Percentiles rank a stretch among this genome's conserved stretches.
Evolutionary conservation across 2,113 vertebrate species (phyloP).

Genomic region (Microtus oregoni): DNA sequence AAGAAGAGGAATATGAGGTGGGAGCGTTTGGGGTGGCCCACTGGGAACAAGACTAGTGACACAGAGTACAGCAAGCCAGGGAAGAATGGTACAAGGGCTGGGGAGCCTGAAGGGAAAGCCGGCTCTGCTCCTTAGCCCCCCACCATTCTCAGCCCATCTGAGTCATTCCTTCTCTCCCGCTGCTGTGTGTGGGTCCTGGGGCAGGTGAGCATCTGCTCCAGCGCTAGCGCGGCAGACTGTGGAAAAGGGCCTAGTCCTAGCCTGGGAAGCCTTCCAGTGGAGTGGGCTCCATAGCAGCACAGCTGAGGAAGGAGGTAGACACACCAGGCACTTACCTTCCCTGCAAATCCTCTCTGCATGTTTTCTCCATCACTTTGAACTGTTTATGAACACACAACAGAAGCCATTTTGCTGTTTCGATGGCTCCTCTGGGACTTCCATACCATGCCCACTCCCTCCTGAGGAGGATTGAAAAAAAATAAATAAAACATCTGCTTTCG

Average conservation of each 20-base stretch:
- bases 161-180: neutral
- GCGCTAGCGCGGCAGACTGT: neutral
- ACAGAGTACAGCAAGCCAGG: neutral
- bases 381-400: constrained; percentile 79
- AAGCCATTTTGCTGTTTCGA: constrained; percentile 76
- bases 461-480: constrained; percentile 72
- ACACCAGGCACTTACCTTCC: constrained; percentile 26
- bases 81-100: neutral
- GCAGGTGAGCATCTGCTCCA: neutral
- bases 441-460: constrained; percentile 14
- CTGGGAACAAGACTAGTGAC: neutral
- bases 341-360: constrained; percentile 56
- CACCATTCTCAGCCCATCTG: neutral
- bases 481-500: constrained; percentile 75
- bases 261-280: neutral
- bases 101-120: neutral
- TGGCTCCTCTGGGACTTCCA: constrained; percentile 75
- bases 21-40: neutral
- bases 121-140: neutral
- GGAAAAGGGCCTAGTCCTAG: neutral
- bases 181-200: neutral
- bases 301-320: neutral
- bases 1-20: neutral
- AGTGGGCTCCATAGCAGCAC: neutral
- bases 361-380: constrained; percentile 59